Evolutionary conservation across 2,888 invertebrate genomes (phyloP).

Genomic region (Patella caerulea): DNA sequence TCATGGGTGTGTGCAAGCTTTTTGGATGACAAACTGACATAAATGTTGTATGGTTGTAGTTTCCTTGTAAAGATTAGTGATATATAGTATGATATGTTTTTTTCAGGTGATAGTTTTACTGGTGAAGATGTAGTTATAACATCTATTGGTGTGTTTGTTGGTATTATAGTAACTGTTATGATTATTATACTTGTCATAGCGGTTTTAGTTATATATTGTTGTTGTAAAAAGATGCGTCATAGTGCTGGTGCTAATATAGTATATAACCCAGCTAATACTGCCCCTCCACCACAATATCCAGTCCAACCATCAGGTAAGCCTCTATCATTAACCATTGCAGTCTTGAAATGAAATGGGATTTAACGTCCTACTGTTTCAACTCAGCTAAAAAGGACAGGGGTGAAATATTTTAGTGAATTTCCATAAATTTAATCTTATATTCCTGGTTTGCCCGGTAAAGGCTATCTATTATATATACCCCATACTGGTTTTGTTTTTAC

Average conservation of each 20-base stretch:
- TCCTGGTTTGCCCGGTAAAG: too few relatives aligned
- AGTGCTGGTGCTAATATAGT: background rate
- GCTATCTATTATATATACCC: too few relatives aligned
- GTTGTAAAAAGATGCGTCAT: slow-evolving; percentile 41
- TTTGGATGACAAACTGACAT: background rate
- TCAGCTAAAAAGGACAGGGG: background rate
- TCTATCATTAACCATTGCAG: too few relatives aligned
- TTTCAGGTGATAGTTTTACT: slow-evolving; percentile 45
- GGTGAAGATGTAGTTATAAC: slow-evolving; percentile 48
- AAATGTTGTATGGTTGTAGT: too few relatives aligned
- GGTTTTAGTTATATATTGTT: slow-evolving; percentile 51
- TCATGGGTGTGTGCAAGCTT: too few relatives aligned
- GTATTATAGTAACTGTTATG: slow-evolving; percentile 53
- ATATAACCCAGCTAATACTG: slow-evolving; percentile 22
- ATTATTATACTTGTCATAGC: slow-evolving; percentile 48
- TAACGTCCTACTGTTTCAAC: background rate
- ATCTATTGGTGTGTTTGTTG: slow-evolving; percentile 53
- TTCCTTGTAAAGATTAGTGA: background rate
- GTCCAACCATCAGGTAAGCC: slow-evolving; percentile 17
- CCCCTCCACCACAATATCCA: slow-evolving; percentile 15
- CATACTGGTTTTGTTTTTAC: too few relatives aligned
- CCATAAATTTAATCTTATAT: too few relatives aligned
- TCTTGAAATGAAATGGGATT: background rate
- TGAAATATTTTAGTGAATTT: background rate
- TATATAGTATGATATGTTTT: slow-evolving; percentile 1